These are phyloP conservation scores for Cerastis leucographa DNA, from an alignment of 2,888 invertebrate genomes.

Conservation along the genomic window DNA sequence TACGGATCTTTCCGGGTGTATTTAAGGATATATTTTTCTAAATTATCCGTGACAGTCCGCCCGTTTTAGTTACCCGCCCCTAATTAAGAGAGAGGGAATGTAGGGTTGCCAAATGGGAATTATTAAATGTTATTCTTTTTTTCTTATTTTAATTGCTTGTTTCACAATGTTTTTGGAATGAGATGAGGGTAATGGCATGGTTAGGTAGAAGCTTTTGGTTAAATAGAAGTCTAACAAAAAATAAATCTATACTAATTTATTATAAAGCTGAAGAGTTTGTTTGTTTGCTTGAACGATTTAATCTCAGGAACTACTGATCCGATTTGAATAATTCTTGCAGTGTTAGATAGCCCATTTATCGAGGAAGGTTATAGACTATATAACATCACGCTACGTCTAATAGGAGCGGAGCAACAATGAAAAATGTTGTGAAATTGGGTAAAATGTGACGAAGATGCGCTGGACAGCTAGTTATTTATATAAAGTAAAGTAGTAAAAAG, in stretches of 20 bases:
- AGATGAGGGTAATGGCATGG: background rate
- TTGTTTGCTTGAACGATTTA: too few relatives aligned
- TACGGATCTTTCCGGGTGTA: slow-evolving; percentile 15
- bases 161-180: background rate
- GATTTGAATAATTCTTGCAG: too few relatives aligned
- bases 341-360: too few relatives aligned
- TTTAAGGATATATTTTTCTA: slow-evolving; percentile 54
- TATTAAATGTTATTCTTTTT: slow-evolving; percentile 1
- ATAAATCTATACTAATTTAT: too few relatives aligned
- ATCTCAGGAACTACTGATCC: too few relatives aligned
- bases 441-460: too few relatives aligned
- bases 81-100: slow-evolving; percentile 56
- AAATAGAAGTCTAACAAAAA: background rate
- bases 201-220: too few relatives aligned
- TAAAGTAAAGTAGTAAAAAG: background rate
- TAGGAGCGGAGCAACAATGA: too few relatives aligned
- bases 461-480: fast-evolving
- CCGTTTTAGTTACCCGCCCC: slow-evolving; percentile 52
- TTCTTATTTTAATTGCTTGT: background rate
- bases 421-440: too few relatives aligned
- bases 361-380: too few relatives aligned
- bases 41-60: slow-evolving; percentile 50
- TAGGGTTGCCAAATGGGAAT: slow-evolving; percentile 28
- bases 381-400: too few relatives aligned
- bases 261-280: too few relatives aligned